Evolutionary conservation across 2,797 vertebrate genomes (phyloP).

Genomic region (Phylloscopus collybita): DNA sequence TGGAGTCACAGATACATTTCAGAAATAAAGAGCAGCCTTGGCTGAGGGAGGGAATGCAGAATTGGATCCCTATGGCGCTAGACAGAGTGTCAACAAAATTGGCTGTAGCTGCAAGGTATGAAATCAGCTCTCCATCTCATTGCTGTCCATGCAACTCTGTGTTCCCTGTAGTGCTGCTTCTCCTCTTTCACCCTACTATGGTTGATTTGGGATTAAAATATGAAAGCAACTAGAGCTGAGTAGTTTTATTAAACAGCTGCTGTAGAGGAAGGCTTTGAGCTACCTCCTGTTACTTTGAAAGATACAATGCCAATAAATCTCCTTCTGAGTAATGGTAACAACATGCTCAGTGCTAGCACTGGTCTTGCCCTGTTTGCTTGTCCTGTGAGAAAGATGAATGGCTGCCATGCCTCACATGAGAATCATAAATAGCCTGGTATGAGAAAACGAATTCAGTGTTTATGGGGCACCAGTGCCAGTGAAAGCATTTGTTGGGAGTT

Average conservation of each 20-base stretch:
- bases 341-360: neutral
- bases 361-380: conserved; percentile 48
- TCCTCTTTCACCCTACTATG: conserved; percentile 3
- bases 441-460: conserved; percentile 40
- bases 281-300: conserved; percentile 59
- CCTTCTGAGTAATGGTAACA: conserved; percentile 23
- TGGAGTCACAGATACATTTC: neutral
- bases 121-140: conserved; percentile 29
- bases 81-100: conserved; percentile 8
- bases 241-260: conserved; percentile 46
- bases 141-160: neutral
- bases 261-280: conserved; percentile 43
- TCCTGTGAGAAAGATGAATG: conserved; percentile 54
- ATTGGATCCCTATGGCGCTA: neutral
- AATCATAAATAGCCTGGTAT: conserved; percentile 58
- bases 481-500: neutral
- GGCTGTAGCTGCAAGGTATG: conserved; percentile 5
- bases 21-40: conserved; percentile 23
- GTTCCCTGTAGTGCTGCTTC: conserved; percentile 10
- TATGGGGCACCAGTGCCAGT: conserved; percentile 43
- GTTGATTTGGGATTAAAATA: conserved; percentile 65
- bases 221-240: conserved; percentile 23
- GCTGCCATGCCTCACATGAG: conserved; percentile 26
- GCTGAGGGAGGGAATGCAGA: conserved; percentile 14
- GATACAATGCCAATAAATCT: conserved; percentile 57